phyloP scores from a whole-genome alignment of 2,888 invertebrate species.

The Herminia tarsipennalis region DNA sequence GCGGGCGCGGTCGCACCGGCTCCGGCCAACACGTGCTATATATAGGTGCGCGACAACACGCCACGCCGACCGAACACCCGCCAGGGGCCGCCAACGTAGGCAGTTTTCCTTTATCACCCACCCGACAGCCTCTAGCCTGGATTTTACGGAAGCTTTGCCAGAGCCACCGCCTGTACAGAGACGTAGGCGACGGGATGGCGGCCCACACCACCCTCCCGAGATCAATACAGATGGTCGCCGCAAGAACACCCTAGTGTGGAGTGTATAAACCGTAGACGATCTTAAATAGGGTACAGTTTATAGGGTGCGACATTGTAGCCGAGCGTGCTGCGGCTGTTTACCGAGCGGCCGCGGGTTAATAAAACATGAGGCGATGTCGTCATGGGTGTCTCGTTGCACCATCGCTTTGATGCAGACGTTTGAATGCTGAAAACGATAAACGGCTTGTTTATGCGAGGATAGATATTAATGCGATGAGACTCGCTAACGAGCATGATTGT shows the following conservation, averaged over 20 bases:
- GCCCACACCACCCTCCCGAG: slow-evolving; percentile 81
- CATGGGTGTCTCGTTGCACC: slow-evolving; percentile 12
- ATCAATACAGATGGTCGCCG: slow-evolving; percentile 83
- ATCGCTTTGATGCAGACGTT: no score
- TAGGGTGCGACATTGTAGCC: slow-evolving; percentile 42
- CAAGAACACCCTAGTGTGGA: slow-evolving; percentile 71
- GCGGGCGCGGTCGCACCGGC: slow-evolving; percentile 74
- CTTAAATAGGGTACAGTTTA: slow-evolving; percentile 50
- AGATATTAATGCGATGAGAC: slow-evolving; percentile 48
- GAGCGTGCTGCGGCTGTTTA: slow-evolving; percentile 14
- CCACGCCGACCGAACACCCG: slow-evolving; percentile 72
- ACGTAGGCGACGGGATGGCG: slow-evolving; percentile 78
- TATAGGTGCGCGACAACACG: slow-evolving; percentile 81
- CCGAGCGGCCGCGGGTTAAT: slow-evolving; percentile 12
- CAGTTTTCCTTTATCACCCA: slow-evolving; percentile 82
- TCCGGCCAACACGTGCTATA: slow-evolving; percentile 77
- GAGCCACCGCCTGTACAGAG: slow-evolving; percentile 69
- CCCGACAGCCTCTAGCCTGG: slow-evolving; percentile 81
- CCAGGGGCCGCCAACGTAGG: slow-evolving; percentile 81
- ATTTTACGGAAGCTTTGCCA: slow-evolving; percentile 77
- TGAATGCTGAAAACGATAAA: slow-evolving; percentile 27
- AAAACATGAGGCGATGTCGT: slow-evolving; percentile 18
- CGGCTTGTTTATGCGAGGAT: slow-evolving; percentile 31
- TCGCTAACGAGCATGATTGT: slow-evolving; percentile 63
- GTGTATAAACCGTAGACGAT: slow-evolving; percentile 54